Evolutionary conservation across 2,113 vertebrate genomes (phyloP).

Genomic region (Brachyhypopomus gauderio): DNA sequence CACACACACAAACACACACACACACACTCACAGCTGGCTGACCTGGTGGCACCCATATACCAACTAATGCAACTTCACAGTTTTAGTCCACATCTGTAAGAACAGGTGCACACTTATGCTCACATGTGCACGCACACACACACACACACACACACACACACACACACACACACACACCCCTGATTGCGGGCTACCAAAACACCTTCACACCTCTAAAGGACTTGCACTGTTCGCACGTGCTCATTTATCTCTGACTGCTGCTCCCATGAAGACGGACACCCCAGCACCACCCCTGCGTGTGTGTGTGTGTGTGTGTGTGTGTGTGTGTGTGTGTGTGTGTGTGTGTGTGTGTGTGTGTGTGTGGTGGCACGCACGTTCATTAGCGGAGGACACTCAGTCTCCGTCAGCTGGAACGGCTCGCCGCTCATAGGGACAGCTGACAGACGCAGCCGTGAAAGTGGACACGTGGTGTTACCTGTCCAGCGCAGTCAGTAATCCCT

Average conservation of each 20-base stretch:
- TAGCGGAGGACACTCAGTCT: constrained; percentile 17
- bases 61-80: neutral
- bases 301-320: neutral
- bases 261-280: neutral
- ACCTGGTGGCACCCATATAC: neutral
- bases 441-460: constrained; percentile 1
- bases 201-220: constrained; percentile 69
- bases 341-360: constrained; percentile 8
- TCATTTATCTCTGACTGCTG: constrained; percentile 4
- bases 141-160: neutral
- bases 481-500: neutral
- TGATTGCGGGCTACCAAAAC: constrained; percentile 47
- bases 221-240: neutral
- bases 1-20: neutral
- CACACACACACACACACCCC: constrained; percentile 17
- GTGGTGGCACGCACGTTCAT: neutral
- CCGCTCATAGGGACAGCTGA: constrained; percentile 5
- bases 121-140: neutral
- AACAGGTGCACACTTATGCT: neutral
- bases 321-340: constrained; percentile 4
- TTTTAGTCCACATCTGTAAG: neutral
- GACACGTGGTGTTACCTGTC: neutral
- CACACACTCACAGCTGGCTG: neutral
- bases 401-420: constrained; percentile 15
- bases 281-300: neutral